A percentile compares a stretch with the other conserved stretches of the same genome.
These are phyloP conservation scores for Scomber japonicus DNA, from an alignment of 2,113 vertebrate genomes.

Conservation along the genomic window DNA sequence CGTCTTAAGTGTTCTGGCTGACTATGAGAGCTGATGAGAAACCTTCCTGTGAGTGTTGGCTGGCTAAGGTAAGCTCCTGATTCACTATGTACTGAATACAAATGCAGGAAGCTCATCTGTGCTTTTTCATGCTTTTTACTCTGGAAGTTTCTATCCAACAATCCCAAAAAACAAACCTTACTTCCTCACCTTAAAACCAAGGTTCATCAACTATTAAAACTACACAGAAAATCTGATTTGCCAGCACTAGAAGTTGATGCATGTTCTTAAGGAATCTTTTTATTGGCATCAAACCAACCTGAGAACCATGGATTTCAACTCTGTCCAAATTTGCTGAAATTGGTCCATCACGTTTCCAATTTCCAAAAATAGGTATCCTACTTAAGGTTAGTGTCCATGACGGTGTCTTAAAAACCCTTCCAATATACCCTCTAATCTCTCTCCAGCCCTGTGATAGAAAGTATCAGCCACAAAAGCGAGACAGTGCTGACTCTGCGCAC, in stretches of 20 bases:
- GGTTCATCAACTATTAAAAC: constrained; percentile 5
- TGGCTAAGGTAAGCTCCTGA: constrained; percentile 62
- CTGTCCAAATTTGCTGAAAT: background rate
- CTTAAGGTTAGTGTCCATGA: constrained; percentile 5
- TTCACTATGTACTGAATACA: constrained; percentile 57
- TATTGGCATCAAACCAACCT: background rate
- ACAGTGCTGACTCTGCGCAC: constrained; percentile 36
- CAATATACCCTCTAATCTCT: constrained; percentile 31
- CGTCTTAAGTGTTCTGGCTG: constrained; percentile 82
- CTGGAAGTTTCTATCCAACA: constrained; percentile 18
- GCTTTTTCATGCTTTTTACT: background rate
- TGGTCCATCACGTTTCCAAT: background rate
- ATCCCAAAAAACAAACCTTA: constrained; percentile 26
- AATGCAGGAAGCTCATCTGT: constrained; percentile 49
- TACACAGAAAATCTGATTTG: background rate
- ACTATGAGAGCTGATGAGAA: constrained; percentile 77
- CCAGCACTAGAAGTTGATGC: background rate
- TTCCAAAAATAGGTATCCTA: background rate
- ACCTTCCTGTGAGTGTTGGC: constrained; percentile 61
- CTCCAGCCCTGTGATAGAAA: constrained; percentile 29
- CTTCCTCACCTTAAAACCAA: background rate
- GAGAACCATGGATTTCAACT: background rate
- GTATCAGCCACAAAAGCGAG: constrained; percentile 37
- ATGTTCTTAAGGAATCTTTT: background rate
- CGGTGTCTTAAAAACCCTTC: background rate